These are phyloP conservation scores for Bombus waltoni DNA, from an alignment of 1,140 invertebrate species.

Conservation along the genomic window DNA sequence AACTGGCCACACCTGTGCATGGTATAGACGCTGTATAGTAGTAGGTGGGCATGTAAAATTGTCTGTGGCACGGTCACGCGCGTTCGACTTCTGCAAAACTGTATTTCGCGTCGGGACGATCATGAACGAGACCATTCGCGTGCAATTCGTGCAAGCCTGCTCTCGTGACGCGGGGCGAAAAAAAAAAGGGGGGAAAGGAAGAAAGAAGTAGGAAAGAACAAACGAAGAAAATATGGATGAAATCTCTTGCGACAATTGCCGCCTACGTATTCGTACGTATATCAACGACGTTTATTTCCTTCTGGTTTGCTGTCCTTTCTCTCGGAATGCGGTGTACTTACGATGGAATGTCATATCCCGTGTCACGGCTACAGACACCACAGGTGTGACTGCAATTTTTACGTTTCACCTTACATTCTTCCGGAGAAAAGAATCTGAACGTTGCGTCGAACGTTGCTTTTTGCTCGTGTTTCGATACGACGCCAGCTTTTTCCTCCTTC, in stretches of 20 bases:
- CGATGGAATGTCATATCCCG: conserved; percentile 37
- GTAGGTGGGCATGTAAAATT: conserved; percentile 51
- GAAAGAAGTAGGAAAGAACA: background rate
- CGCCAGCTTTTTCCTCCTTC: background rate
- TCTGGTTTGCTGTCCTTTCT: conserved; percentile 11
- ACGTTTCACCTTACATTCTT: conserved; percentile 21
- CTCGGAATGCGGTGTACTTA: conserved; percentile 46
- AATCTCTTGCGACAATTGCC: background rate
- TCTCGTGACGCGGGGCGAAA: too few species aligned
- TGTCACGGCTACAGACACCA: conserved; percentile 22
- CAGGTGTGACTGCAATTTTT: conserved; percentile 45
- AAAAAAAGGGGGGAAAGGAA: background rate
- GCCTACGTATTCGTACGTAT: conserved; percentile 8
- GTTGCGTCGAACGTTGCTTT: background rate
- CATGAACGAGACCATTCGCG: background rate
- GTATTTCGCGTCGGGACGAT: conserved; percentile 39
- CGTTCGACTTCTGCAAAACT: conserved; percentile 35
- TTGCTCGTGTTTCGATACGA: background rate
- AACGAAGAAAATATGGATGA: background rate
- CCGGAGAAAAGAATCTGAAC: background rate
- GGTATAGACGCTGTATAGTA: conserved; percentile 3
- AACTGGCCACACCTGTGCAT: conserved; percentile 66
- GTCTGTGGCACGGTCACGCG: conserved; percentile 7
- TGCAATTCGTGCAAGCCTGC: background rate
- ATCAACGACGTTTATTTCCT: conserved; percentile 21